phyloP scores from a whole-genome alignment of 2,113 vertebrate genomes.

The Pangasianodon gigas region DNA sequence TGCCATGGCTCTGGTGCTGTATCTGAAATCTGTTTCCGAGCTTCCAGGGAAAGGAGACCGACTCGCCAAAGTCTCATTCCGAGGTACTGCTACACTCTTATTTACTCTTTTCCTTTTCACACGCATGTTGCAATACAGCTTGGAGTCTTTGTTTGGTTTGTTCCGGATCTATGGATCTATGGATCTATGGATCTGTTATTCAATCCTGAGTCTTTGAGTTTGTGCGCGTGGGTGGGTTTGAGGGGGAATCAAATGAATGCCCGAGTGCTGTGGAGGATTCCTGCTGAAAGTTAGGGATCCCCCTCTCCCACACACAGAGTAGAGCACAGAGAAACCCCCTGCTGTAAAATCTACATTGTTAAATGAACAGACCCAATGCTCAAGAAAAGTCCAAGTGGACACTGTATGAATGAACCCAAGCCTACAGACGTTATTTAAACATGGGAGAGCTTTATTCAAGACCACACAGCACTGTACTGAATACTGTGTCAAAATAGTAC shows the following conservation, averaged over 20 bases:
- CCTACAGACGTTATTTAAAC: neutral
- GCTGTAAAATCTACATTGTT: neutral
- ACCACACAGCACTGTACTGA: neutral
- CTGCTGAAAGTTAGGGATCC: conserved; percentile 9
- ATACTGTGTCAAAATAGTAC: neutral
- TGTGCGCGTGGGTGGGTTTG: neutral
- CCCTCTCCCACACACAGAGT: neutral
- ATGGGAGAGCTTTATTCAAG: neutral
- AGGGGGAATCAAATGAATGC: neutral
- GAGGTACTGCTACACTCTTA: conserved; percentile 75
- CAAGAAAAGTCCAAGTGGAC: neutral
- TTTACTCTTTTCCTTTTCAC: neutral
- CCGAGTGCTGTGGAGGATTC: neutral
- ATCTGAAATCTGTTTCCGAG: conserved; percentile 80
- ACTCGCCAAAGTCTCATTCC: conserved; percentile 88
- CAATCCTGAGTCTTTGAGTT: neutral
- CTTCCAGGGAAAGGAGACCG: conserved; percentile 83
- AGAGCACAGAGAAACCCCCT: neutral
- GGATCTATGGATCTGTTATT: neutral
- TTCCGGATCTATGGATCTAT: too few relatives aligned
- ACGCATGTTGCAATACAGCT: neutral
- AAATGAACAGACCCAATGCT: neutral
- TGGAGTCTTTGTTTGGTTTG: neutral
- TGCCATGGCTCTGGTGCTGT: conserved; percentile 83
- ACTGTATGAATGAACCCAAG: neutral